Evolutionary conservation across 2,888 invertebrate species (phyloP), one percentile per base, ranked within the genome.

Genomic region (Elmis aenea): DNA sequence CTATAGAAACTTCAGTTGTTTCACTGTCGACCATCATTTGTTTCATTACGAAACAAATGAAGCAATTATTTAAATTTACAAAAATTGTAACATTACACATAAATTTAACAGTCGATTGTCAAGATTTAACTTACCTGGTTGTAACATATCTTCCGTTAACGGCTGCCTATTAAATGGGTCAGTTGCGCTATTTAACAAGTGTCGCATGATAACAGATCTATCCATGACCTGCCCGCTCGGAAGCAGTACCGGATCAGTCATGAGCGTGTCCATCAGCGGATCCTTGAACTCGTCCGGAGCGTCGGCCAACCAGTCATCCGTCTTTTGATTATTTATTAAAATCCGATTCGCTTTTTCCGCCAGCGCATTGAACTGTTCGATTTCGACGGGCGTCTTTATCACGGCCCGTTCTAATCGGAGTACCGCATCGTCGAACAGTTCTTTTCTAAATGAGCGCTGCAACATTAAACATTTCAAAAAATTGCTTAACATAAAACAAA

Each of bases 131-230:
- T 66, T 69, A 92, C 91, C 87, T 67, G 94, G 87, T 56, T 80
- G 78, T 30, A 99, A 75, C 80, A 94, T 90, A 58, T 93, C 92
- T 69, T 95, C 95, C 6, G 87, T 89, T 25, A 99, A 79, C 9
- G 89, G 86, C 67, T 95, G 95, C 42, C 99, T 76, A 69, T 94
- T 97, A 73, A 99, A 99, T 0, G 99, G 99, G 73, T 99, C 97
- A 0, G 95, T 96, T 57, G 85, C 87, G 57, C 94, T 94, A 70
- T 96, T 96, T 53, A 96, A 76, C 59, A 96, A 74, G 71, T 96
- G 96, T 45, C 95, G 77, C 61, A 91, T 78, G 45, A 96, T 96
- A 51, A 94, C 89, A 16, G 92, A 79, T 42, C 94, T 78, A 69
- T 96, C 95, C 93, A 96, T 95, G 13, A 94, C 79, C 55, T 62